Base-by-base conservation (phyloP, 2,888 invertebrate species). In the Sympetrum striolatum region DNA sequence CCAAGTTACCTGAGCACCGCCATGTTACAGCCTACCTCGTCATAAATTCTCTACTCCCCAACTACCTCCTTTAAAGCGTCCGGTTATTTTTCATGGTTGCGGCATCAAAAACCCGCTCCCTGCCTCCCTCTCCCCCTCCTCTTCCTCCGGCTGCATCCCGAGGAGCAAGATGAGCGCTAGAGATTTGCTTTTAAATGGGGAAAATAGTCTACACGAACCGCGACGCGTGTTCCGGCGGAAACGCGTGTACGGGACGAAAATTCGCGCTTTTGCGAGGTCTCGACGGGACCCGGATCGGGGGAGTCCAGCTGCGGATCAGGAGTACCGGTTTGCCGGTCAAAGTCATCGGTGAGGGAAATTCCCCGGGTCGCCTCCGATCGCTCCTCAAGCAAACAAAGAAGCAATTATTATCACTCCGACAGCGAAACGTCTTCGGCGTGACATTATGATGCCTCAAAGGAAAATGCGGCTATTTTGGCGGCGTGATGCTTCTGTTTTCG, bases 381-480 rank as follows among this genome's bases (percentile, higher is more conserved):
- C 35, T 22, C n/a, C 18, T 37, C 8, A 22, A n/a, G 86, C 60
- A 58, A 37, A 58, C 86, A 18, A 86, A 58, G 37, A n/a, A n/a
- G 86, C 60, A 86, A 86, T 86, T 86, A 86, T 86, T 60, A 58
- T 82, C 82, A 58, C 82, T 58, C 53, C 22, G 44, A 53, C 53
- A 35, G 31, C 35, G 82, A 86, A 58, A 22, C 35, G 58, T 86
- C 60, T 73, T n/a, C 86, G 60, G 58, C 60, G 60, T 37, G 86
- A 86, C 58, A 86, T 60, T 86, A 60, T 60, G 86, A 82, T 58
- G 53, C 82, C 82, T 82, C 82, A 82, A 82, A 86, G 86, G 86
- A 86, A 86, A 86, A 86, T n/a, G 86, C 64, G 58, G 58, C 86
- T 86, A 86, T 86, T 86, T 64, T 60, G 37, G 86, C 60, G 86